Conservation (phyloP, 2,113 vertebrate genomes). For the Cheirogaleus medius region DNA sequence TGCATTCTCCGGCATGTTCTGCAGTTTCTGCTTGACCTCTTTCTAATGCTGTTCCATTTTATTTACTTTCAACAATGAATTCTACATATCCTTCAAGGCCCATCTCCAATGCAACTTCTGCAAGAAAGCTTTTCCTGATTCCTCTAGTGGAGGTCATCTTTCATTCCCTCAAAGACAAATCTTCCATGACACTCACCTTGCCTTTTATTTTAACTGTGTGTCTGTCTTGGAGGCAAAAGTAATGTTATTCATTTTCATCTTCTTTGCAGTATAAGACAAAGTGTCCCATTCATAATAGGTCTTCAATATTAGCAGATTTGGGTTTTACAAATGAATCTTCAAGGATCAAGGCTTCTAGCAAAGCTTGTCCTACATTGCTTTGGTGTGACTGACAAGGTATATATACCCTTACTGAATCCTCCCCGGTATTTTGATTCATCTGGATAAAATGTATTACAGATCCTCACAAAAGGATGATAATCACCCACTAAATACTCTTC, state of each 20-base stretch:
- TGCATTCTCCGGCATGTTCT: background rate
- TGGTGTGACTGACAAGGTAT: background rate
- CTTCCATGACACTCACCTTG: background rate
- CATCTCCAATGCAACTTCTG: background rate
- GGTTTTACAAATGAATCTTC: background rate
- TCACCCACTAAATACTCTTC: background rate
- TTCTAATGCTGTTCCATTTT: background rate
- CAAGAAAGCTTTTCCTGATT: background rate
- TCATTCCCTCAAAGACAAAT: slow-evolving; percentile 21
- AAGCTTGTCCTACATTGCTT: background rate
- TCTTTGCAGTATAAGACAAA: background rate
- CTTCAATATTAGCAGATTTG: background rate
- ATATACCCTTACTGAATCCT: background rate
- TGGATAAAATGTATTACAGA: background rate
- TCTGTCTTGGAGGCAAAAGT: background rate
- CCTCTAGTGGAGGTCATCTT: background rate
- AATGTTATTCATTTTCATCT: background rate
- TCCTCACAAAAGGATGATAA: background rate
- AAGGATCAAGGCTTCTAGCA: background rate
- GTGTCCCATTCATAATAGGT: background rate
- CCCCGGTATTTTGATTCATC: background rate
- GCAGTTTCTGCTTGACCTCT: background rate
- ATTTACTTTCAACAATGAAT: background rate
- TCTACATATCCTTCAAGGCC: background rate
- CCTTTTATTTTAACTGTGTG: background rate